Evolutionary conservation across 1,140 invertebrate species (phyloP).

Genomic region (Megalonaias nervosa): DNA sequence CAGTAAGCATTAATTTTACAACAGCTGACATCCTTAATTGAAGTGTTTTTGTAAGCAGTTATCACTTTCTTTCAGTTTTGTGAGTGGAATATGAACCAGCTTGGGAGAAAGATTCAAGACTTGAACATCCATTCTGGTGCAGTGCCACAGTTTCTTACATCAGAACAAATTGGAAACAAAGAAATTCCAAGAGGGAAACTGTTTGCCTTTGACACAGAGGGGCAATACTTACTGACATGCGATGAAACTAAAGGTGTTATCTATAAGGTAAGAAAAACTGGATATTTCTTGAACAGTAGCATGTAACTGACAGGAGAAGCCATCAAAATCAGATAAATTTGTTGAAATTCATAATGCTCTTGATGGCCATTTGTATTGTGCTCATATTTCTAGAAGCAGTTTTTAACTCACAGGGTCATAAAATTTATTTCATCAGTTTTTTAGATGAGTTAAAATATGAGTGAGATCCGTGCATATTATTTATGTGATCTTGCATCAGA

Average conservation of each 20-base stretch:
- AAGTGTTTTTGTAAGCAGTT: background rate
- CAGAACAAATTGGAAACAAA: conserved; percentile 40
- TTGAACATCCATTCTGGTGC: conserved; percentile 65
- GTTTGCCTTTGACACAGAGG: conserved; percentile 78
- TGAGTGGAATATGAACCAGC: conserved; percentile 75
- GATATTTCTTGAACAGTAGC: background rate
- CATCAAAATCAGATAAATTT: too few species aligned
- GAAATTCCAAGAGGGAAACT: conserved; percentile 67
- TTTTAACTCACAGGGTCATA: too few species aligned
- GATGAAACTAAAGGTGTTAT: conserved; percentile 76
- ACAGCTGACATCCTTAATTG: background rate
- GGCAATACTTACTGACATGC: conserved; percentile 77
- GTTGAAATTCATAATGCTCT: too few species aligned
- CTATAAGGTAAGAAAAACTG: conserved; percentile 74
- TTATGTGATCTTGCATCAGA: too few species aligned
- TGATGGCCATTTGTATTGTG: too few species aligned
- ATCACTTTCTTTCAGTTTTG: conserved; percentile 67
- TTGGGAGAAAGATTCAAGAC: conserved; percentile 73
- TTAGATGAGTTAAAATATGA: too few species aligned
- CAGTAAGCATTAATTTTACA: too few species aligned
- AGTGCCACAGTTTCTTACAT: conserved; percentile 52
- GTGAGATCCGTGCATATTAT: too few species aligned
- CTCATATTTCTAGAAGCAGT: too few species aligned
- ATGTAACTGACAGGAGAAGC: too few species aligned
- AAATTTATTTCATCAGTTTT: too few species aligned